Percentiles rank a stretch among this genome's conserved stretches.
These are phyloP conservation scores for Crocallis elinguaria DNA, from an alignment of 2,888 invertebrate genomes.

Conservation along the genomic window DNA sequence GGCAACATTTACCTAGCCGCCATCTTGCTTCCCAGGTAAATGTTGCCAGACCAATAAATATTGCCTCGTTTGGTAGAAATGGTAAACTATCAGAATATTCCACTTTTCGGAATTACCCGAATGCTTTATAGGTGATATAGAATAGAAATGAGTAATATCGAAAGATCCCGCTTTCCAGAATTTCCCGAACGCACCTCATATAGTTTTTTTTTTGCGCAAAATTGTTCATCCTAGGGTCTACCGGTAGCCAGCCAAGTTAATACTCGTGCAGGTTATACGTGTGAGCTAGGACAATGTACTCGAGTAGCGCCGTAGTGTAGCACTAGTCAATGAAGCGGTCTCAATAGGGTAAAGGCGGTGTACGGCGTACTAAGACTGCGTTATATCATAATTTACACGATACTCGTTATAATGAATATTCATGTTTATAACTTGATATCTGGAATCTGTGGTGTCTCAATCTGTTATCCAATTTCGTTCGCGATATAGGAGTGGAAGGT, in stretches of 20 bases:
- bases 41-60: too few relatives aligned
- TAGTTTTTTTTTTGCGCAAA: background rate
- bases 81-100: too few relatives aligned
- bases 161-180: too few relatives aligned
- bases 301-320: conserved; percentile 61
- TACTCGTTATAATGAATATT: conserved; percentile 60
- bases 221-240: background rate
- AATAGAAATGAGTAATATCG: too few relatives aligned
- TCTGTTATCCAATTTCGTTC: too few relatives aligned
- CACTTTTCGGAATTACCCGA: too few relatives aligned
- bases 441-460: conserved; percentile 14
- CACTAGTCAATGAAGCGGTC: conserved; percentile 50
- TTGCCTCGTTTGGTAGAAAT: too few relatives aligned
- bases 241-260: conserved; percentile 26
- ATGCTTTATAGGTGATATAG: too few relatives aligned
- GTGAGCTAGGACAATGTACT: conserved; percentile 58
- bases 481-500: too few relatives aligned
- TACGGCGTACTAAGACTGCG: conserved; percentile 79
- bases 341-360: conserved; percentile 62
- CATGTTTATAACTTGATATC: conserved; percentile 30
- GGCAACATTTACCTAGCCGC: too few relatives aligned
- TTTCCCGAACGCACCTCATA: too few relatives aligned
- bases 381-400: conserved; percentile 62
- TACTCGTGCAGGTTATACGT: conserved; percentile 61
- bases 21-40: too few relatives aligned